Conservation (phyloP, 2,797 vertebrate species). For the Phataginus tricuspis region DNA sequence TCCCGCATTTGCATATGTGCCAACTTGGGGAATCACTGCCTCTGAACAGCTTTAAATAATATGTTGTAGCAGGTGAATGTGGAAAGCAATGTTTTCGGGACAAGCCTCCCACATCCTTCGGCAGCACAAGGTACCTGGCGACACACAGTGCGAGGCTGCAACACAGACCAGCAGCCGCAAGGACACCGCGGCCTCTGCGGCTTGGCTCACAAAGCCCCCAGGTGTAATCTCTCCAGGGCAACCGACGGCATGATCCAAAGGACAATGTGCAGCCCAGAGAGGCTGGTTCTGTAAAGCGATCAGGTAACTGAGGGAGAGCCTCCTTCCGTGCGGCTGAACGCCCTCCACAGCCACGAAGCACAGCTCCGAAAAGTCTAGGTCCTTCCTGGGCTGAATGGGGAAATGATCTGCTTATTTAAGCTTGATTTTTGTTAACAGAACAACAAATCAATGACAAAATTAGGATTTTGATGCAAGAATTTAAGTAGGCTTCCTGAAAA, state of each 20-base stretch:
- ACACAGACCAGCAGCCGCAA: too few relatives aligned
- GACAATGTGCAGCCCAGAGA: not conserved
- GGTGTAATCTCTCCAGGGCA: not conserved
- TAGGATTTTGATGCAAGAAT: not conserved
- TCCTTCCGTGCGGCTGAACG: not conserved
- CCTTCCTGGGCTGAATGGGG: not conserved
- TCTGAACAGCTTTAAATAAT: slow-evolving; percentile 34
- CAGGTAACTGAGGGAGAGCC: not conserved
- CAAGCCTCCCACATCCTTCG: not conserved
- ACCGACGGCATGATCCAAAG: not conserved
- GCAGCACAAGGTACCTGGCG: not conserved
- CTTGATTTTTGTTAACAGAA: slow-evolving; percentile 19
- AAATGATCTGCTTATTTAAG: not conserved
- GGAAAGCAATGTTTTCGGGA: not conserved
- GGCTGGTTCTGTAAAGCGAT: not conserved
- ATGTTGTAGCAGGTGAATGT: slow-evolving; percentile 1
- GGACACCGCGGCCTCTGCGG: not conserved
- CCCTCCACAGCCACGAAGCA: not conserved
- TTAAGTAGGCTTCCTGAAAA: not conserved
- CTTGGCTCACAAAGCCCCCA: not conserved
- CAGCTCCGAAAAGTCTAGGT: not conserved
- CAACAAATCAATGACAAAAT: not conserved
- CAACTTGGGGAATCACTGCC: slow-evolving; percentile 37
- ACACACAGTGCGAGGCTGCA: not conserved
- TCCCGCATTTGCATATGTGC: slow-evolving; percentile 16